Conservation (phyloP, 2,888 invertebrate species). For the Hyposoter dolosus region DNA sequence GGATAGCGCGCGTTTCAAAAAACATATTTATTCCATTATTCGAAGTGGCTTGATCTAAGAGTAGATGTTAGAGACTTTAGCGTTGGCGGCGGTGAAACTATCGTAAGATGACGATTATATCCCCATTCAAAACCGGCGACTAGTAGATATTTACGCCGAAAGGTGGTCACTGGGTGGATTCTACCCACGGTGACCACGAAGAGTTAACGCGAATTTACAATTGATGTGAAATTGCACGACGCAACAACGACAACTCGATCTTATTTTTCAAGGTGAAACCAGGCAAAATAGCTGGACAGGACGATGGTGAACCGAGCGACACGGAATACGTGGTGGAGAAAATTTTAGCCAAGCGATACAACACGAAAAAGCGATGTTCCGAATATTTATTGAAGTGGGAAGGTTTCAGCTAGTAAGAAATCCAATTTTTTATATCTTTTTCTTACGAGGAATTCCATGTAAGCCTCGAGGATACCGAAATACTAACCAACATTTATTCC, state of each 20-base stretch:
- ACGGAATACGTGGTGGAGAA: slow-evolving; percentile 93
- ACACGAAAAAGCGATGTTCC: slow-evolving; percentile 90
- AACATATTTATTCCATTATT: too few relatives aligned
- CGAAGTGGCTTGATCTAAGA: too few relatives aligned
- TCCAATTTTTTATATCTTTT: slow-evolving; percentile 1
- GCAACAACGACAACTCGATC: not conserved
- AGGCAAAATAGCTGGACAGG: slow-evolving; percentile 72
- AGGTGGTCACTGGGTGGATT: too few relatives aligned
- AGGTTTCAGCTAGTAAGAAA: slow-evolving; percentile 89
- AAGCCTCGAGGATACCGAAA: not conserved
- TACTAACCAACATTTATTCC: not conserved
- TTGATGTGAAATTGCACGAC: not conserved
- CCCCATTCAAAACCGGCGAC: too few relatives aligned
- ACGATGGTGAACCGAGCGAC: slow-evolving; percentile 79
- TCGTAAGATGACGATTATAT: too few relatives aligned
- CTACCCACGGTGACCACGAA: too few relatives aligned
- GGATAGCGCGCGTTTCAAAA: too few relatives aligned
- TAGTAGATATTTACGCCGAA: too few relatives aligned
- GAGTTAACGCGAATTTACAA: too few relatives aligned
- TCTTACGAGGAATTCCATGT: not conserved
- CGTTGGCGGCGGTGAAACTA: too few relatives aligned
- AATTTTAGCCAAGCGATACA: slow-evolving; percentile 93
- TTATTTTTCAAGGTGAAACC: slow-evolving; percentile 75
- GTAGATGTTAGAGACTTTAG: too few relatives aligned
- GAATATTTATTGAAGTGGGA: slow-evolving; percentile 96